Evolutionary conservation across 2,888 invertebrate species (phyloP).

Genomic region (Polydesmus complanatus): DNA sequence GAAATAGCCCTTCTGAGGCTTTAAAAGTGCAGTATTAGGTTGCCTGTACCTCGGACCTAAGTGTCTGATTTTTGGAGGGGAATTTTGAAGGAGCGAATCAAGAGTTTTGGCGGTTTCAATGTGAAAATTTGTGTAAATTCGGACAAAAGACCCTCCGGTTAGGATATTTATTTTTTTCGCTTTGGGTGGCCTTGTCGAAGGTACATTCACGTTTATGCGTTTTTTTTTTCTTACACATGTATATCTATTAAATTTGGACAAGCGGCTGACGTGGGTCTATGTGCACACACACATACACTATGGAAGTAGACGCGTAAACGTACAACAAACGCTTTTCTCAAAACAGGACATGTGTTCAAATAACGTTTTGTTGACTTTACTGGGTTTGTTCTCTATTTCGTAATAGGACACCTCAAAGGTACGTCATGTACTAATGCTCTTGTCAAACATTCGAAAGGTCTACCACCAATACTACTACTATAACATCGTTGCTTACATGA

Average conservation of each 20-base stretch:
- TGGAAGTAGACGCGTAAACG: too few species aligned
- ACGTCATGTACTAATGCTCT: neutral
- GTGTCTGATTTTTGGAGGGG: neutral
- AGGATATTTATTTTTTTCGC: neutral
- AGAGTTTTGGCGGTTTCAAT: neutral
- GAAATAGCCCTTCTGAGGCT: too few species aligned
- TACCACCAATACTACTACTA: too few species aligned
- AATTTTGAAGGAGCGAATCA: neutral
- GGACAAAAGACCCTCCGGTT: neutral
- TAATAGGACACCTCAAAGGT: neutral
- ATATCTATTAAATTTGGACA: neutral
- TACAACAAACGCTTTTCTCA: neutral
- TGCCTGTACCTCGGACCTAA: too few species aligned
- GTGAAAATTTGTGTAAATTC: neutral
- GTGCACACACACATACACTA: too few species aligned
- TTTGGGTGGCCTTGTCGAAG: neutral
- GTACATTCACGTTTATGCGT: neutral
- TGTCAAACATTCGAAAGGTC: neutral
- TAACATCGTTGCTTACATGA: neutral
- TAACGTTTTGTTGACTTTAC: neutral
- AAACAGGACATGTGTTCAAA: neutral
- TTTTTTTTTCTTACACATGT: too few species aligned
- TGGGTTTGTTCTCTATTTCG: neutral
- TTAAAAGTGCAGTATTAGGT: too few species aligned
- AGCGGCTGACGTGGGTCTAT: neutral